These are phyloP conservation scores for Melanotaenia duboulayi DNA, from an alignment of 2,113 vertebrate genomes.

Conservation along the genomic window DNA sequence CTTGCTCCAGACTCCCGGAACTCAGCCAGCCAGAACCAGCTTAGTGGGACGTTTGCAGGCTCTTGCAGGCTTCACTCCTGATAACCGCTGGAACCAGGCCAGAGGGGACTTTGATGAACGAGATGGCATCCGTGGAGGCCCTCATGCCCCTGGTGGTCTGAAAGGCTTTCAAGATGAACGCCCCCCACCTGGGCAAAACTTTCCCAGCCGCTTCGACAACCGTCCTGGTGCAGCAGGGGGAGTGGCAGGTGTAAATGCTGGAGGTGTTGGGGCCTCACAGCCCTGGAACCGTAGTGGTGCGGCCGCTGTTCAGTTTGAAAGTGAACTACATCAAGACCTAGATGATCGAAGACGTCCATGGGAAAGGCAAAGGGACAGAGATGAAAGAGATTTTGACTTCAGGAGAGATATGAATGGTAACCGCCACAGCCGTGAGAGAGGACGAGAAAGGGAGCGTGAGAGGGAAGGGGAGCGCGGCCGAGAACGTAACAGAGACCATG, in stretches of 20 bases:
- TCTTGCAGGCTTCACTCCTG: slow-evolving; percentile 89
- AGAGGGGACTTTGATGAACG: slow-evolving; percentile 97
- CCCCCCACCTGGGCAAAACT: slow-evolving; percentile 85
- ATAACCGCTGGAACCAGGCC: slow-evolving; percentile 92
- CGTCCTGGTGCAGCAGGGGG: slow-evolving; percentile 81
- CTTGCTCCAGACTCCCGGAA: slow-evolving; percentile 77
- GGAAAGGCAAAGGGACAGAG: slow-evolving; percentile 95
- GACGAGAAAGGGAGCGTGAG: slow-evolving; percentile 74
- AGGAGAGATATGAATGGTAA: slow-evolving; percentile 94
- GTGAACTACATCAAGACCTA: slow-evolving; percentile 93
- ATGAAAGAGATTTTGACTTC: slow-evolving; percentile 97
- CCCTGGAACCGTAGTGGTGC: slow-evolving; percentile 87
- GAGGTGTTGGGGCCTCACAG: slow-evolving; percentile 66
- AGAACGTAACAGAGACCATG: slow-evolving; percentile 77
- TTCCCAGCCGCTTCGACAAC: slow-evolving; percentile 89
- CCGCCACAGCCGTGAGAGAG: slow-evolving; percentile 89
- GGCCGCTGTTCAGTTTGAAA: slow-evolving; percentile 80
- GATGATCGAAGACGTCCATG: slow-evolving; percentile 95
- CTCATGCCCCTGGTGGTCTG: slow-evolving; percentile 81
- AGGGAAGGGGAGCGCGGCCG: slow-evolving; percentile 56
- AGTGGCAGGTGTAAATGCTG: slow-evolving; percentile 45
- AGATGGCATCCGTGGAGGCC: slow-evolving; percentile 83
- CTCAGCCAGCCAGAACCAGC: slow-evolving; percentile 67
- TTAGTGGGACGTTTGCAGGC: slow-evolving; percentile 83
- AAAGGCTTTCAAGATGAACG: slow-evolving; percentile 93